Evolutionary conservation across 2,888 invertebrate genomes (phyloP), one percentile per base, ranked within the genome.

Genomic region (Ellobium chinense): DNA sequence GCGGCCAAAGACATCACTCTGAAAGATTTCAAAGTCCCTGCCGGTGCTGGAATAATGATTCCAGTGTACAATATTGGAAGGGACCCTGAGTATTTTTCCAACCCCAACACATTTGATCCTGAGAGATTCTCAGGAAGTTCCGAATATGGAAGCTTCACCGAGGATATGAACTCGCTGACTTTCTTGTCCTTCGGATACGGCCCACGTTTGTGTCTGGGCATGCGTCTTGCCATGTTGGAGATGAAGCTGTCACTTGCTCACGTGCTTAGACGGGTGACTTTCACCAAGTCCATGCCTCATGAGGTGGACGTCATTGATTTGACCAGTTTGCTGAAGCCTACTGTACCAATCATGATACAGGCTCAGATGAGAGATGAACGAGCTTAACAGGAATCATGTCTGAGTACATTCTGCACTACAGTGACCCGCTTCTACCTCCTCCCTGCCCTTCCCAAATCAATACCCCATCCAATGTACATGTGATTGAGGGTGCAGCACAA

Each of bases 171-270:
- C 24, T 46, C 75, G 0, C 37, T 75, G 75, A 29, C 75, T 36
- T 75, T 75, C 24, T 46, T 65, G 62, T 46, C 75, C 5, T 75
- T 75, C 62, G 75, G 75, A 0, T 65, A 75, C 24, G 75, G 75
- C n/a, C 75, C 75, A 0, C 54, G 75, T 18, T 24, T 63, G 37
- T 75, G 75, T 31, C 62, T 75, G 7, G 75, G 75, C 24, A 75
- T 75, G 65, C 37, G 75, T 12, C 54, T 75, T 37, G 75, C 75
- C 1, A 46, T 46, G 9, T 63, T 75, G n/a, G 75, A 75, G 39
- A 39, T 75, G 24, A 75, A 75, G 65, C 27, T 75, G 14, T 62
- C 63, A 0, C 65, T 75, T 1, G 75, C 34, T 1, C 75, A 75
- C 9, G 46, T 75, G 0, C 12, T 75, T 0, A 62, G 63, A 9